Conservation (phyloP, 2,888 invertebrate species). For the Apodemia mormo region DNA sequence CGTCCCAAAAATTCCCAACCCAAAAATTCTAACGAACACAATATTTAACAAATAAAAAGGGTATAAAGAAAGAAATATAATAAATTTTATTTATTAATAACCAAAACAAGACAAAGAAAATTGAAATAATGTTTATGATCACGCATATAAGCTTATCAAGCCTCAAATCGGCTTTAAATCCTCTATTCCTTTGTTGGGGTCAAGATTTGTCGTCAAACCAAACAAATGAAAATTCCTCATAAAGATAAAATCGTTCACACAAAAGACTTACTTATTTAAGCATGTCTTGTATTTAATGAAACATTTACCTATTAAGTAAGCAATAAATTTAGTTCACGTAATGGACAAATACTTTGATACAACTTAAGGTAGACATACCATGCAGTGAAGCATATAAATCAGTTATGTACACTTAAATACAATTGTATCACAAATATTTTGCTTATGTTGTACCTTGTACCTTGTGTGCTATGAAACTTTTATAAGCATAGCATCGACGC, state of each 20-base stretch:
- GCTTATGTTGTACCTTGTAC: too few species aligned
- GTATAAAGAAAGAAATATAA: neutral
- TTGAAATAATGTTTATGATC: conserved; percentile 3
- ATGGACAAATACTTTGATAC: conserved; percentile 6
- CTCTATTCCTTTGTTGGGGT: conserved; percentile 2
- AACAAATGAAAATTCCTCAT: conserved; percentile 6
- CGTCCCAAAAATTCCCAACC: too few species aligned
- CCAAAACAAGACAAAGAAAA: neutral
- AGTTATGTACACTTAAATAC: too few species aligned
- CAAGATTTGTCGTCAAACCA: neutral
- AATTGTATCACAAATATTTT: too few species aligned
- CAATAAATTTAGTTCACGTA: conserved; percentile 53
- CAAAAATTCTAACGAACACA: too few species aligned
- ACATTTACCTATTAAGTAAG: conserved; percentile 40
- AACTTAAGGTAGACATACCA: neutral
- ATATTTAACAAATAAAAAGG: too few species aligned
- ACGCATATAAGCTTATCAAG: conserved; percentile 12
- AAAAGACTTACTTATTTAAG: conserved; percentile 25
- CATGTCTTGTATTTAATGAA: conserved; percentile 37
- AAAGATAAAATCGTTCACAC: conserved; percentile 15
- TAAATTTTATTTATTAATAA: neutral
- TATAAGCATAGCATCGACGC: too few species aligned
- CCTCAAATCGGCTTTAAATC: neutral
- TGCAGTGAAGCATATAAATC: neutral
- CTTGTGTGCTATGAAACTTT: too few species aligned